Evolutionary conservation across 2,888 invertebrate genomes (phyloP).

Genomic region (Rhodophaea formosa): DNA sequence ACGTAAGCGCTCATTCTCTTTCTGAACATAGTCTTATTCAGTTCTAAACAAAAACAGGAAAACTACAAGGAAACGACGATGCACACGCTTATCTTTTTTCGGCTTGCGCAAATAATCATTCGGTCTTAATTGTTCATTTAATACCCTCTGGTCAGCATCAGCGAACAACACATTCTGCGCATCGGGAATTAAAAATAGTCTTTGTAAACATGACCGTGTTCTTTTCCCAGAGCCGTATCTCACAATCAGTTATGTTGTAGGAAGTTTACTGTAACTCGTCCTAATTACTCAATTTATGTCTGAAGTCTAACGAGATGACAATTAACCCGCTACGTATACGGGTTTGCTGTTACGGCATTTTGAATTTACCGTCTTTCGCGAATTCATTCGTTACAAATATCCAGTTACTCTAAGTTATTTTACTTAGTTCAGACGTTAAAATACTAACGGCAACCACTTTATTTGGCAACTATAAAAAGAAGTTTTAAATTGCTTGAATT

Average conservation of each 20-base stretch:
- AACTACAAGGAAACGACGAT: not conserved
- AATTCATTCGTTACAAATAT: no score
- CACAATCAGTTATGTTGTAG: constrained; percentile 23
- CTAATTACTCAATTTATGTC: constrained; percentile 22
- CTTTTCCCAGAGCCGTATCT: constrained; percentile 21
- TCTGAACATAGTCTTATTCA: not conserved
- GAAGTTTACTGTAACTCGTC: constrained; percentile 17
- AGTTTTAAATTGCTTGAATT: no score
- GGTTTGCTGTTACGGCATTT: not conserved
- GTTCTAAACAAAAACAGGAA: not conserved
- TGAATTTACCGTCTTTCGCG: no score
- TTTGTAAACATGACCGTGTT: constrained; percentile 39
- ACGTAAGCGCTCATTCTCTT: no score
- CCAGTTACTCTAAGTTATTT: no score
- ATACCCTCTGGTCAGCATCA: constrained; percentile 56
- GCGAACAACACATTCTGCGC: constrained; percentile 39
- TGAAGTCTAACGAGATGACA: not conserved
- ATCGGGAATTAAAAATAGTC: constrained; percentile 54
- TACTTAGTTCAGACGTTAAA: no score
- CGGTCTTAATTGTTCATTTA: constrained; percentile 61
- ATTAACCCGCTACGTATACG: not conserved
- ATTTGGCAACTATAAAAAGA: no score
- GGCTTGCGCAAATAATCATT: constrained; percentile 60
- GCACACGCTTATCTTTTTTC: constrained; percentile 42
- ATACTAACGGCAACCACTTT: no score